Evolutionary conservation across 2,797 vertebrate species (phyloP).

Genomic region (Gymnodraco acuticeps): DNA sequence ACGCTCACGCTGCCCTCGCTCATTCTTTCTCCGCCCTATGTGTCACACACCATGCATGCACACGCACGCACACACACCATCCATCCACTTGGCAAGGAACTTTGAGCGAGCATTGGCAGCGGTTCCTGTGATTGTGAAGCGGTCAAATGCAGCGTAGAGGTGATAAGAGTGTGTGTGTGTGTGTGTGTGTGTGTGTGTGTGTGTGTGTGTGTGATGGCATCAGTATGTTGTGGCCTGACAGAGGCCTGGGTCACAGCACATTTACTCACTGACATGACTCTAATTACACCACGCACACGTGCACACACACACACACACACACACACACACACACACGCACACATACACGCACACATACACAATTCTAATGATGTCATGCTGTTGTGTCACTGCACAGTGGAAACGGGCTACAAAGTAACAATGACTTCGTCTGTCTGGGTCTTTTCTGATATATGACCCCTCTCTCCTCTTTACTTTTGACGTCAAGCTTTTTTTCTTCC

Average conservation of each 20-base stretch:
- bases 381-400: slow-evolving; percentile 43
- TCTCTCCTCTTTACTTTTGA: neutral
- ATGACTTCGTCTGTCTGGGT: slow-evolving; percentile 18
- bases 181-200: slow-evolving; percentile 17
- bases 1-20: neutral
- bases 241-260: slow-evolving; percentile 55
- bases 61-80: slow-evolving; percentile 19
- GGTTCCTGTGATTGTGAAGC: slow-evolving; percentile 7
- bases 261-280: slow-evolving; percentile 64
- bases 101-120: slow-evolving; percentile 2
- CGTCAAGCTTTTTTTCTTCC: neutral
- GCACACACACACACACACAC: neutral
- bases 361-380: slow-evolving; percentile 33
- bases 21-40: neutral
- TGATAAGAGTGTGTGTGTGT: slow-evolving; percentile 18
- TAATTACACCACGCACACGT: slow-evolving; percentile 48
- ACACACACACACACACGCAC: too few species aligned
- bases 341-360: neutral
- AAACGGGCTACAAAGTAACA: slow-evolving; percentile 25
- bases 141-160: slow-evolving; percentile 40
- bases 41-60: slow-evolving; percentile 25
- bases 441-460: slow-evolving; percentile 18
- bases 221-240: slow-evolving; percentile 43
- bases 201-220: slow-evolving; percentile 12
- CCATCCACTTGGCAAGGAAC: slow-evolving; percentile 30